These are phyloP conservation scores for Drosophila acutilabella DNA, from an alignment of 2,888 invertebrate genomes.

Conservation along the genomic window DNA sequence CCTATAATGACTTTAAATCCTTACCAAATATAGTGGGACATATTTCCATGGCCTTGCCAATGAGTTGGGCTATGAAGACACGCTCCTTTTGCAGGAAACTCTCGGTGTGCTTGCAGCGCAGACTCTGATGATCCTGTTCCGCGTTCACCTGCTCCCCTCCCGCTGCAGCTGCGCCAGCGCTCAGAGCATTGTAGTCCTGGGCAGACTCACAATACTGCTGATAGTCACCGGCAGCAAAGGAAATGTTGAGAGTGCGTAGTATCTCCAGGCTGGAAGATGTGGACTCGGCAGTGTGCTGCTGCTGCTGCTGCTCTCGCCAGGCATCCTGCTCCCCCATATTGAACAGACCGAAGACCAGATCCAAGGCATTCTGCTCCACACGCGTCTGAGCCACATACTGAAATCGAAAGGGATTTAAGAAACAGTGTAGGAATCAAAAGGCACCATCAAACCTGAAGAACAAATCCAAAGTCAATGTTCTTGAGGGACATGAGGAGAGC, in stretches of 20 bases:
- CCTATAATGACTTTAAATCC: too few relatives aligned
- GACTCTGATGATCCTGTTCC: constrained; percentile 48
- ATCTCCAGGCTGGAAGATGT: constrained; percentile 84
- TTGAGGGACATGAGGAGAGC: constrained; percentile 89
- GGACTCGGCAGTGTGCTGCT: constrained; percentile 76
- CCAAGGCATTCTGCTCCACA: constrained; percentile 80
- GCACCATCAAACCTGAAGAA: constrained; percentile 88
- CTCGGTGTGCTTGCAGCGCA: constrained; percentile 75
- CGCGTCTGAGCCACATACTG: constrained; percentile 79
- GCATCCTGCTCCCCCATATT: constrained; percentile 81
- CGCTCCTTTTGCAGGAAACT: constrained; percentile 79
- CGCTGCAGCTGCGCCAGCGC: constrained; percentile 11
- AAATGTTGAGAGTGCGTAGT: constrained; percentile 81
- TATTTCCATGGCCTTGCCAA: constrained; percentile 79
- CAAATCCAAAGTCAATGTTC: constrained; percentile 90
- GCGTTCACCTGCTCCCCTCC: constrained; percentile 12
- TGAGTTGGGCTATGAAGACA: constrained; percentile 75
- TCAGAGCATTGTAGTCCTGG: constrained; percentile 64
- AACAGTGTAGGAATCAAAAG: too few relatives aligned
- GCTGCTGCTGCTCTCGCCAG: constrained; percentile 62
- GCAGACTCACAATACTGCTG: constrained; percentile 69
- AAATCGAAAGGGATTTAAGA: neutral
- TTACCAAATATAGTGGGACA: constrained; percentile 81
- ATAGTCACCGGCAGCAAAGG: constrained; percentile 77
- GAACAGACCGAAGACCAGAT: constrained; percentile 80